These are phyloP conservation scores for Peribatodes rhomboidaria DNA, from an alignment of 2,888 invertebrate genomes.

Conservation along the genomic window DNA sequence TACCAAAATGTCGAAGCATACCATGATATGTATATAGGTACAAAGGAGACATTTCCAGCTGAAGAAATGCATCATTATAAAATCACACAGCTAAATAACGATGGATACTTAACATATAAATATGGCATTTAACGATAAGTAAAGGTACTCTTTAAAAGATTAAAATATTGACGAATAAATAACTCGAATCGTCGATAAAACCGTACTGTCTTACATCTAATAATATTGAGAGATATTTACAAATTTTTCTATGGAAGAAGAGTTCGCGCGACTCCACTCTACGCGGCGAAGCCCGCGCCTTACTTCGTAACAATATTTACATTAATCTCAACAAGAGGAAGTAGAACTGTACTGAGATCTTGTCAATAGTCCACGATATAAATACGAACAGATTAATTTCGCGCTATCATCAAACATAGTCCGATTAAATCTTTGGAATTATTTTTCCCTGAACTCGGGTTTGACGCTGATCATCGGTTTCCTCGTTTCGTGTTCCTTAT, in stretches of 20 bases:
- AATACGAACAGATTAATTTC: conserved; percentile 57
- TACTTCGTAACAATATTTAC: conserved; percentile 83
- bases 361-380: conserved; percentile 65
- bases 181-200: conserved; percentile 80
- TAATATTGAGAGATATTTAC: conserved; percentile 82
- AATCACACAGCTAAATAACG: conserved; percentile 69
- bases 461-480: conserved; percentile 86
- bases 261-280: conserved; percentile 71
- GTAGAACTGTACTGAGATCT: conserved; percentile 72
- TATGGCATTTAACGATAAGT: conserved; percentile 84
- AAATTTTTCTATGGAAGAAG: conserved; percentile 86
- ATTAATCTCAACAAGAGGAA: conserved; percentile 74
- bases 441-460: conserved; percentile 84
- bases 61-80: conserved; percentile 60
- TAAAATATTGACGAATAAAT: conserved; percentile 83
- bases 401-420: conserved; percentile 42
- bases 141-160: conserved; percentile 83
- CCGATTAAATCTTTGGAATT: conserved; percentile 56
- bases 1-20: conserved; percentile 51
- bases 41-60: conserved; percentile 53
- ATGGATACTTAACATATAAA: conserved; percentile 81
- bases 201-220: conserved; percentile 71
- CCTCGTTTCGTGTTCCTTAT: conserved; percentile 74
- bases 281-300: conserved; percentile 68
- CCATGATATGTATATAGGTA: conserved; percentile 73